These are phyloP conservation scores for Drepana falcataria DNA, from an alignment of 2,888 invertebrate genomes.

Conservation along the genomic window DNA sequence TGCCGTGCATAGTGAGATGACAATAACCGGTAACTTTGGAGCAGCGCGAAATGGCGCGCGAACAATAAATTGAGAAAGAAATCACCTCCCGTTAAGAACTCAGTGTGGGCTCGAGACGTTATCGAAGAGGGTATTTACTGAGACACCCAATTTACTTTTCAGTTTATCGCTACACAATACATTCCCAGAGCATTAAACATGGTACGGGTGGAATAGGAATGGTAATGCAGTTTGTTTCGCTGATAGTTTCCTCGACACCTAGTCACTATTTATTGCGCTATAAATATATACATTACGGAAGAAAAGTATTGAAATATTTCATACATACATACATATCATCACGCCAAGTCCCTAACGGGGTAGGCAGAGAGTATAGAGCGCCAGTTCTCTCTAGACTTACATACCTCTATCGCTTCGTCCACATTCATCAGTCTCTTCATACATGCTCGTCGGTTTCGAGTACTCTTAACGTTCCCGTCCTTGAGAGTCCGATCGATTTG, in stretches of 20 bases:
- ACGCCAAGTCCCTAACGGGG: too few species aligned
- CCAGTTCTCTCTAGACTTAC: too few species aligned
- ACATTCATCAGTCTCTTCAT: too few species aligned
- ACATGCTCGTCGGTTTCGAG: too few species aligned
- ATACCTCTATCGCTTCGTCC: too few species aligned
- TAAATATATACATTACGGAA: slow-evolving; percentile 16
- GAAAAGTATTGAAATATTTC: background rate
- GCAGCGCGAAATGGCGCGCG: slow-evolving; percentile 37
- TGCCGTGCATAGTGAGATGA: slow-evolving; percentile 33
- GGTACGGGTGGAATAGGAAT: slow-evolving; percentile 22
- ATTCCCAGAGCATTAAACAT: slow-evolving; percentile 39
- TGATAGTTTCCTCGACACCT: slow-evolving; percentile 30
- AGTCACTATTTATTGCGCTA: slow-evolving; percentile 23
- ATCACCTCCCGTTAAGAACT: slow-evolving; percentile 34
- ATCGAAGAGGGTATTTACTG: slow-evolving; percentile 22
- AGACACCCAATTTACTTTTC: slow-evolving; percentile 48
- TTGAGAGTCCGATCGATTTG: too few species aligned
- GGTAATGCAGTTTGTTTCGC: slow-evolving; percentile 34
- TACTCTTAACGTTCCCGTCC: too few species aligned
- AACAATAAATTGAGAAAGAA: slow-evolving; percentile 42
- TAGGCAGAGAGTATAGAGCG: too few species aligned
- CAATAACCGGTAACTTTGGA: slow-evolving; percentile 48
- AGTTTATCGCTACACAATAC: slow-evolving; percentile 45
- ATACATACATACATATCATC: too few species aligned
- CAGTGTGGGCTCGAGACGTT: slow-evolving; percentile 3